A percentile compares a stretch with the other conserved stretches of the same genome.
phyloP scores from a whole-genome alignment of 2,888 invertebrate species.

The Tiliacea aurago region DNA sequence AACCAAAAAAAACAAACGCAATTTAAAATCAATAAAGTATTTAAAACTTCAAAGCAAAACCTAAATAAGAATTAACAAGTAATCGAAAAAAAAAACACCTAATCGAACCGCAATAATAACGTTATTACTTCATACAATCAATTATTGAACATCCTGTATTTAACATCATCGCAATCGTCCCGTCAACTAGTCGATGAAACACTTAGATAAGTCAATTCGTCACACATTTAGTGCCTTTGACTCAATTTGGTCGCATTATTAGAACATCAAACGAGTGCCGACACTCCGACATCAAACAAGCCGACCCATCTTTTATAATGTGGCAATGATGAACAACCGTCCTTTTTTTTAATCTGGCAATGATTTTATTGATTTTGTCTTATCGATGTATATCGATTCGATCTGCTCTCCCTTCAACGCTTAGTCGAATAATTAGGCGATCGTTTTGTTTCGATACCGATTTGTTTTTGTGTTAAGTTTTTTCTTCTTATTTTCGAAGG shows the following conservation, averaged over 20 bases:
- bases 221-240: slow-evolving; percentile 88
- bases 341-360: slow-evolving; percentile 62
- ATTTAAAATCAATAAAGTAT: slow-evolving; percentile 29
- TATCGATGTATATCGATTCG: slow-evolving; percentile 83
- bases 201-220: slow-evolving; percentile 89
- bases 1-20: slow-evolving; percentile 17
- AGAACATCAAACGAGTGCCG: slow-evolving; percentile 86
- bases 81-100: slow-evolving; percentile 24
- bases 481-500: slow-evolving; percentile 66
- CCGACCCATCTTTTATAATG: slow-evolving; percentile 72
- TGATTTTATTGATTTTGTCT: slow-evolving; percentile 90
- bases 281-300: slow-evolving; percentile 82
- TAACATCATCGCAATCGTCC: slow-evolving; percentile 69
- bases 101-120: slow-evolving; percentile 37
- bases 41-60: slow-evolving; percentile 22
- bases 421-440: slow-evolving; percentile 84
- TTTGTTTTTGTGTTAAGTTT: slow-evolving; percentile 74
- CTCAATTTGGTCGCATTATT: slow-evolving; percentile 90
- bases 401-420: slow-evolving; percentile 84
- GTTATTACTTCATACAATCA: slow-evolving; percentile 50
- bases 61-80: slow-evolving; percentile 27
- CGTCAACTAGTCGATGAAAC: slow-evolving; percentile 82
- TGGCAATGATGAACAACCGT: slow-evolving; percentile 60
- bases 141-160: slow-evolving; percentile 67
- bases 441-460: slow-evolving; percentile 80